phyloP scores from a whole-genome alignment of 2,888 invertebrate species.

The Phaonia tiefii region DNA sequence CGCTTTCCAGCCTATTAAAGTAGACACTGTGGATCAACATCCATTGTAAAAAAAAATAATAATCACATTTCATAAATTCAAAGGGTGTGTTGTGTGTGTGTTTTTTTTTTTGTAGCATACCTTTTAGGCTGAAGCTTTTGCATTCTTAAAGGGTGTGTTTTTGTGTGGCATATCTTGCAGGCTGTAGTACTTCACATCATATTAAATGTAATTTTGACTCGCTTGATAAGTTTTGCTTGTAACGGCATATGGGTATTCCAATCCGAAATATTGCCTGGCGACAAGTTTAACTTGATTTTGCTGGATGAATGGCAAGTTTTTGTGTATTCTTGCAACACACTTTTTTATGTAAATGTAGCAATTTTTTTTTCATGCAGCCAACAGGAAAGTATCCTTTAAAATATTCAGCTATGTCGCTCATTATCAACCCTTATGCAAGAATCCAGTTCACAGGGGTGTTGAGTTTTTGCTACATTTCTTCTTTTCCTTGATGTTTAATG shows the following conservation, averaged over 20 bases:
- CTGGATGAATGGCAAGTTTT: constrained; percentile 53
- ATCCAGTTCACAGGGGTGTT: not conserved
- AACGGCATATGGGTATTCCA: constrained; percentile 43
- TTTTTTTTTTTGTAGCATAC: constrained; percentile 2
- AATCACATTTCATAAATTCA: constrained; percentile 62
- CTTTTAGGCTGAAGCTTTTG: too few relatives aligned
- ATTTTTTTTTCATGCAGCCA: constrained; percentile 1
- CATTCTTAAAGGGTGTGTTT: too few relatives aligned
- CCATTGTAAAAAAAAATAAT: not conserved
- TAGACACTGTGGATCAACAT: not conserved
- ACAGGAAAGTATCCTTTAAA: constrained; percentile 48
- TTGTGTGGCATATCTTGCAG: not conserved
- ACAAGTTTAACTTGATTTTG: constrained; percentile 64
- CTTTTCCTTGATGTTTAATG: not conserved
- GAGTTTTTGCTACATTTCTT: not conserved
- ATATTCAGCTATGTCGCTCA: constrained; percentile 58
- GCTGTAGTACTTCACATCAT: constrained; percentile 14
- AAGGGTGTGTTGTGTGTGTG: constrained; percentile 44
- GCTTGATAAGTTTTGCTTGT: constrained; percentile 55
- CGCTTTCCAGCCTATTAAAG: too few relatives aligned
- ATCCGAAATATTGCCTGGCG: constrained; percentile 28
- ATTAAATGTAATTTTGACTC: constrained; percentile 46
- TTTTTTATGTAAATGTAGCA: constrained; percentile 64
- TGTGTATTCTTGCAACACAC: not conserved
- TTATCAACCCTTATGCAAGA: constrained; percentile 64